These are phyloP conservation scores for Dryocosmus kuriphilus DNA, from an alignment of 2,888 invertebrate genomes.

Conservation along the genomic window DNA sequence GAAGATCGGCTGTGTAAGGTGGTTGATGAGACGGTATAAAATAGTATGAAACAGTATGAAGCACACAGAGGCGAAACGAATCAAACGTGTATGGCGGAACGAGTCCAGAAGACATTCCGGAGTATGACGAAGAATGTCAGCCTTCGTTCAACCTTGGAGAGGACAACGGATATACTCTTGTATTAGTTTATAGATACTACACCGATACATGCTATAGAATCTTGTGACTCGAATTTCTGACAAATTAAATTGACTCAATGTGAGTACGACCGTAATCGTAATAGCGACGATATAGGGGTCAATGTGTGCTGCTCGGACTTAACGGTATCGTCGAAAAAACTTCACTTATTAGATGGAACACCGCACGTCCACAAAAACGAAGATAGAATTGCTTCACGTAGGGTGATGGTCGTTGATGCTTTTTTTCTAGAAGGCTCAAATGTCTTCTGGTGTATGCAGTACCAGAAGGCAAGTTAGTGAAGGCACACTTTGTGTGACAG, in stretches of 20 bases:
- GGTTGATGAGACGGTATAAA: slow-evolving; percentile 7
- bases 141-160: slow-evolving; percentile 34
- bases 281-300: slow-evolving; percentile 24
- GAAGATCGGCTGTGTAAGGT: not conserved
- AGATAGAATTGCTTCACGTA: slow-evolving; percentile 33
- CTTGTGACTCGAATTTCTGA: slow-evolving; percentile 3
- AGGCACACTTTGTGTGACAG: no score
- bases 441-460: not conserved
- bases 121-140: slow-evolving; percentile 20
- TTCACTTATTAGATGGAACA: slow-evolving; percentile 36
- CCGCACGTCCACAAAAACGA: not conserved
- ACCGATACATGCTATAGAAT: not conserved
- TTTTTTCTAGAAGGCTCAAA: not conserved
- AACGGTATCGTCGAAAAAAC: slow-evolving; percentile 32
- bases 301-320: slow-evolving; percentile 27
- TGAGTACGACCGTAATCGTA: slow-evolving; percentile 21
- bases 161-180: not conserved
- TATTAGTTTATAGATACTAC: not conserved
- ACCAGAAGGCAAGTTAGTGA: not conserved
- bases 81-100: slow-evolving; percentile 19
- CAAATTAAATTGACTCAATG: slow-evolving; percentile 28
- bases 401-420: not conserved
- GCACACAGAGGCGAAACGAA: slow-evolving; percentile 29
- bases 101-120: slow-evolving; percentile 22
- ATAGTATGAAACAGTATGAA: slow-evolving; percentile 7